A percentile compares a stretch with the other conserved stretches of the same genome.
These are phyloP conservation scores for Holothuria scabra DNA, from an alignment of 53 echinoderm and acorn worm species.

Conservation along the genomic window DNA sequence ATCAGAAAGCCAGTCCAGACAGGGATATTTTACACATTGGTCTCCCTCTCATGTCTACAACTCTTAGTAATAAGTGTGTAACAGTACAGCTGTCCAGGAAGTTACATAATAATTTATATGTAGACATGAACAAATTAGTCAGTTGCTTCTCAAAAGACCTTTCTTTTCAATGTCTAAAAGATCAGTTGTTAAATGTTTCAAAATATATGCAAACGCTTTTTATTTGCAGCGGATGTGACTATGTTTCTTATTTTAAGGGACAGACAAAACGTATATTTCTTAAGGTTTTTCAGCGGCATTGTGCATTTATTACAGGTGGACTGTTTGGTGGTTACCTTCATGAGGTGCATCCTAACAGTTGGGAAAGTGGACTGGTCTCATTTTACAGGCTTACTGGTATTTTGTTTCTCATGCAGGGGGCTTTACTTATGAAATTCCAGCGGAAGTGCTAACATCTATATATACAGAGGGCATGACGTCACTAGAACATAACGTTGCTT, in stretches of 20 bases:
- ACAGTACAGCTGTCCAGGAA: constrained; percentile 28
- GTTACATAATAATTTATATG: constrained; percentile 33
- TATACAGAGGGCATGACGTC: neutral
- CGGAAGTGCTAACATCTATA: constrained; percentile 33
- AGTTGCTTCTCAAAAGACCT: neutral
- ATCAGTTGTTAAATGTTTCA: constrained; percentile 1
- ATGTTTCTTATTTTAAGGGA: too few species aligned
- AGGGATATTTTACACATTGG: too few species aligned
- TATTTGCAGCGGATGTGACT: too few species aligned
- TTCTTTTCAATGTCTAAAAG: constrained; percentile 31
- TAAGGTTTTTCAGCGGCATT: constrained; percentile 31
- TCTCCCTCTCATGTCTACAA: constrained; percentile 8
- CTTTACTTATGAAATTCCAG: constrained; percentile 17
- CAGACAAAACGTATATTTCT: constrained; percentile 22
- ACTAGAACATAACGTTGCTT: constrained; percentile 23
- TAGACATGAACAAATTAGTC: constrained; percentile 22
- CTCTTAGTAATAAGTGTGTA: neutral
- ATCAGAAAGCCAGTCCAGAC: too few species aligned
- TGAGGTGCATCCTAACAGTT: neutral
- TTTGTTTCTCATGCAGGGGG: constrained; percentile 44
- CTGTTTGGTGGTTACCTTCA: constrained; percentile 1
- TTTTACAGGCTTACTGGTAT: constrained; percentile 60
- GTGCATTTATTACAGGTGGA: constrained; percentile 36
- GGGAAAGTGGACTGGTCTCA: constrained; percentile 41
- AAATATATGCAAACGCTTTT: constrained; percentile 15